A percentile compares a stretch with the other conserved stretches of the same genome.
Conservation (phyloP, 2,113 vertebrate species). For the Salvelinus alpinus region DNA sequence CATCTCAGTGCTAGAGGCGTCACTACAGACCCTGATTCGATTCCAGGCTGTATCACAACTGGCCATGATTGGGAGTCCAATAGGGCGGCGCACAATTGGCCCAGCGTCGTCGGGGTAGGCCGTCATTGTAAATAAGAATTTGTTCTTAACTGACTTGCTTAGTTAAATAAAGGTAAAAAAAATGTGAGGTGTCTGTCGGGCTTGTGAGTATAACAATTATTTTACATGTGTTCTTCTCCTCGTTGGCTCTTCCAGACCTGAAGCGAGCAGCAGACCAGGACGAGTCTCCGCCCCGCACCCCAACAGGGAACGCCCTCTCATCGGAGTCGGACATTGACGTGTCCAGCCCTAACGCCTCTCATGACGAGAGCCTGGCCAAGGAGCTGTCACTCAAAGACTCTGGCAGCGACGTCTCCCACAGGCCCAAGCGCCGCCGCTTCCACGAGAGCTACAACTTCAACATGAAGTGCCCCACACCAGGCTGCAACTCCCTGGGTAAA, state of each 20-base stretch:
- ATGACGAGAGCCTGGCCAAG: conserved; percentile 94
- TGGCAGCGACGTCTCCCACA: conserved; percentile 91
- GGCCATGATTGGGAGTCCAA: too few relatives aligned
- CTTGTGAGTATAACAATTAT: not conserved
- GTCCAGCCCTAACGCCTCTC: conserved; percentile 89
- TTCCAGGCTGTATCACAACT: too few relatives aligned
- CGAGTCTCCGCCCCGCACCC: conserved; percentile 92
- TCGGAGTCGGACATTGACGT: conserved; percentile 96
- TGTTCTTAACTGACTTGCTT: too few relatives aligned
- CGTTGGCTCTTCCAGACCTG: conserved; percentile 61
- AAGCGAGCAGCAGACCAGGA: conserved; percentile 84
- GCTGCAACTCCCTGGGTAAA: conserved; percentile 94
- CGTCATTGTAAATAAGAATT: too few relatives aligned
- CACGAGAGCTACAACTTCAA: conserved; percentile 99
- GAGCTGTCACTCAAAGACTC: conserved; percentile 96
- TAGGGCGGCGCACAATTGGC: too few relatives aligned
- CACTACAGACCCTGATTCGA: too few relatives aligned
- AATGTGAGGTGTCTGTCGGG: not conserved
- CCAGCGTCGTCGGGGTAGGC: too few relatives aligned
- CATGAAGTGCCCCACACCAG: conserved; percentile 98
- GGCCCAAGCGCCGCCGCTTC: conserved; percentile 95
- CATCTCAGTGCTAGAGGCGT: too few relatives aligned
- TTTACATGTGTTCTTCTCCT: conserved; percentile 26
- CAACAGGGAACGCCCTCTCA: conserved; percentile 91
- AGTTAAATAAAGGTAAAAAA: too few relatives aligned